Evolutionary conservation across 2,113 vertebrate species (phyloP).

Genomic region (Camelus bactrianus): DNA sequence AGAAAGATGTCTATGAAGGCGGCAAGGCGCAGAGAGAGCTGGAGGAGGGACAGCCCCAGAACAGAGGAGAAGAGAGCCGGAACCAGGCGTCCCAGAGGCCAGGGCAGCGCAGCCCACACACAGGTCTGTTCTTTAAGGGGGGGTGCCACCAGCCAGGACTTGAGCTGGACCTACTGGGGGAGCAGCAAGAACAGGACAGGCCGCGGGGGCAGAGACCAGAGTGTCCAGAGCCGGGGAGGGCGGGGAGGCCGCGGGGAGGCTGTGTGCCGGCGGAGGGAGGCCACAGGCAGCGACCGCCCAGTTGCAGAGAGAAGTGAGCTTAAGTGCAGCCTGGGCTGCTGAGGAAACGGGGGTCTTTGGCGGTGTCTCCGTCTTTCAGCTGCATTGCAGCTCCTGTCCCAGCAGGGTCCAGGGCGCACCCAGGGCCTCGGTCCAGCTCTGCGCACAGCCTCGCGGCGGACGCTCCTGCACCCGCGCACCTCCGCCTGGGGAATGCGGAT

Average conservation of each 20-base stretch:
- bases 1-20: fast-evolving
- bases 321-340: background rate
- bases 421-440: fast-evolving
- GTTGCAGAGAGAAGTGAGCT: fast-evolving
- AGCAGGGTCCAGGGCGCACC: fast-evolving
- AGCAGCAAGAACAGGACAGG: fast-evolving
- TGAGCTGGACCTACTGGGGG: fast-evolving
- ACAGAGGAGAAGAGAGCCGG: background rate
- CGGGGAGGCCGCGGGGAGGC: fast-evolving
- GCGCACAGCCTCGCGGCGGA: fast-evolving
- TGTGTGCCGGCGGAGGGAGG: background rate
- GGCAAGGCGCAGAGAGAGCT: background rate
- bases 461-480: fast-evolving
- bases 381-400: fast-evolving
- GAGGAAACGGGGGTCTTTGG: fast-evolving
- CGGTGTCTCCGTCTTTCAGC: fast-evolving
- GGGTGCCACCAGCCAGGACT: background rate
- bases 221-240: fast-evolving
- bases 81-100: fast-evolving
- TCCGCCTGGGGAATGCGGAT: fast-evolving
- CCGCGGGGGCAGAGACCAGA: fast-evolving
- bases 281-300: fast-evolving
- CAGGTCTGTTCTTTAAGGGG: no score
- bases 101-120: fast-evolving
- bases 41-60: background rate